phyloP scores from a whole-genome alignment of 2,888 invertebrate genomes.

The Calephelis perditalis region DNA sequence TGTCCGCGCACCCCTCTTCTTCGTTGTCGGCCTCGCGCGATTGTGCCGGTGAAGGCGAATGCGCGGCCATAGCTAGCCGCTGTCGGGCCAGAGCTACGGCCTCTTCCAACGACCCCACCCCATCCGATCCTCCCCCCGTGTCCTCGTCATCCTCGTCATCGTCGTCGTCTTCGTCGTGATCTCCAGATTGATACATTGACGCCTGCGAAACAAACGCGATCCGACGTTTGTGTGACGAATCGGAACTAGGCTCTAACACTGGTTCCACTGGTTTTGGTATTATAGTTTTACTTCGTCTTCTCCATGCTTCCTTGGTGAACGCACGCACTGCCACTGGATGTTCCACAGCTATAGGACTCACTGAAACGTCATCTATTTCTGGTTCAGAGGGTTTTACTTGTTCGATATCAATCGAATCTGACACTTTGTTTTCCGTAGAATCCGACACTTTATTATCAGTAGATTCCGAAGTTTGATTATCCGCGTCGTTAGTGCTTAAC shows the following conservation, averaged over 20 bases:
- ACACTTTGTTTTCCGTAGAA: not conserved
- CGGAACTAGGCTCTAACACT: conserved; percentile 66
- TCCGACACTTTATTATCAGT: conserved; percentile 9
- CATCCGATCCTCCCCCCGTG: conserved; percentile 55
- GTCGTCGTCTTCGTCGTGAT: conserved; percentile 71
- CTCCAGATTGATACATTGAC: conserved; percentile 72
- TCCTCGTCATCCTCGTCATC: conserved; percentile 37
- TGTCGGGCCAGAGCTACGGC: conserved; percentile 69
- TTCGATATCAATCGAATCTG: conserved; percentile 9
- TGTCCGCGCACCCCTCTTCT: conserved; percentile 65
- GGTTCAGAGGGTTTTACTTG: conserved; percentile 26
- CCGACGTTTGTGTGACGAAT: conserved; percentile 64
- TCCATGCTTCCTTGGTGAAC: conserved; percentile 76
- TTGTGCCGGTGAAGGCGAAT: conserved; percentile 53
- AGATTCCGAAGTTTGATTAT: not conserved
- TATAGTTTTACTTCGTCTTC: conserved; percentile 50
- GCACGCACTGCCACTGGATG: conserved; percentile 73
- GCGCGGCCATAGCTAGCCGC: conserved; percentile 60
- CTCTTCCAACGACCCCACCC: conserved; percentile 74
- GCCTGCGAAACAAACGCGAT: conserved; percentile 76
- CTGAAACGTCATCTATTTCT: conserved; percentile 26
- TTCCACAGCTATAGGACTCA: conserved; percentile 60
- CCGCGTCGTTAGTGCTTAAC: conserved; percentile 14
- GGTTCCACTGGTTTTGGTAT: conserved; percentile 65
- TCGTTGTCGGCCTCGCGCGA: conserved; percentile 59